Percentiles rank a stretch among this genome's conserved stretches.
Conservation (phyloP, 2,113 vertebrate genomes). For the Odontesthes bonariensis region DNA sequence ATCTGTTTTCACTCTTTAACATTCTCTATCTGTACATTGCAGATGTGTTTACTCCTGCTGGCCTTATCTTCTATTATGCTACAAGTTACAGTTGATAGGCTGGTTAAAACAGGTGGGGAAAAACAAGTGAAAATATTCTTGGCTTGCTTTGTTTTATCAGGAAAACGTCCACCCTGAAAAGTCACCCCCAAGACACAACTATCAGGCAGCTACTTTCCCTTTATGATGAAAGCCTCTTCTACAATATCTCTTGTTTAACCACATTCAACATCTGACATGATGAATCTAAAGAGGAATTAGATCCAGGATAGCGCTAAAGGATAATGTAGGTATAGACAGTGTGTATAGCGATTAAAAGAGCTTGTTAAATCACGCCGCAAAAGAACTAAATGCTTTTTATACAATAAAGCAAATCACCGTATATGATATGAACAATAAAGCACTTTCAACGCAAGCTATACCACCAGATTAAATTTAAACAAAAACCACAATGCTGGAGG, state of each 20-base stretch:
- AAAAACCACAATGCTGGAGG: not conserved
- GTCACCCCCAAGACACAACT: not conserved
- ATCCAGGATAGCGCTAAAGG: not conserved
- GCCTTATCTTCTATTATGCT: slow-evolving; percentile 20
- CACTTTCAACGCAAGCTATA: not conserved
- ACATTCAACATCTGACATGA: slow-evolving; percentile 14
- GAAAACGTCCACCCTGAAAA: too few species aligned
- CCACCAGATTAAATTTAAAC: not conserved
- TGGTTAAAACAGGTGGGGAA: not conserved
- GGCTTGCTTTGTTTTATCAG: not conserved
- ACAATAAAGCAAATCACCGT: not conserved
- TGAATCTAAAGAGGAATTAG: slow-evolving; percentile 31
- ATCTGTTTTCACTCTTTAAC: not conserved
- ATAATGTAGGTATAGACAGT: not conserved
- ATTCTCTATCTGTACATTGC: slow-evolving; percentile 27
- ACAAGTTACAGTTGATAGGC: slow-evolving; percentile 32
- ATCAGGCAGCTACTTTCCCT: not conserved
- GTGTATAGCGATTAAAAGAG: slow-evolving; percentile 5
- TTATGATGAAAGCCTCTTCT: slow-evolving; percentile 1
- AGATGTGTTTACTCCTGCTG: slow-evolving; percentile 26
- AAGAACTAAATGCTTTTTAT: not conserved
- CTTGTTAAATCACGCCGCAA: slow-evolving; percentile 16
- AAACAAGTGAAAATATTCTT: not conserved
- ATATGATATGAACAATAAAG: not conserved
- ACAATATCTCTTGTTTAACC: slow-evolving; percentile 4